Base-by-base conservation (phyloP, 2,797 vertebrate genomes). In the Mionectes olivaceus region DNA sequence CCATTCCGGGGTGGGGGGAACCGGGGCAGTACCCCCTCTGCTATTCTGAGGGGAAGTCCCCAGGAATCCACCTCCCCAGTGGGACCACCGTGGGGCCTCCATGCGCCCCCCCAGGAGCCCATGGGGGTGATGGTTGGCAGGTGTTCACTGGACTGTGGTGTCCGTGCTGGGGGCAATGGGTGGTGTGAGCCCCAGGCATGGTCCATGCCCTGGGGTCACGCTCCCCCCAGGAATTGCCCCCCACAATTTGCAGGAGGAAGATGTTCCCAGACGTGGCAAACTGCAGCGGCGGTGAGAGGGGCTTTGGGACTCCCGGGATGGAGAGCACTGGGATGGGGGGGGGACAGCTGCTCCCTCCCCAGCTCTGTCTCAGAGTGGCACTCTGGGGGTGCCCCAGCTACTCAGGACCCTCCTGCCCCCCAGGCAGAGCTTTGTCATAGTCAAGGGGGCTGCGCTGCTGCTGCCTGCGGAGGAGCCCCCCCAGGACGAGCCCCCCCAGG, bases 401-500 rank as follows among this genome's bases (percentile, higher is more conserved):
- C 80, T 88, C 76, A 83, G 55, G 17, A 9, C 24, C 46, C 68
- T 68, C 14, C 35, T 55, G 50, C 37, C 41, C 57, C 47, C 21
- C 91, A 99, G 99, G 97, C 99, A 99, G 97, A 99, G 99, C 96
- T 99, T 99, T 35, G 99, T 99, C 4, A 97, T 99, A 35, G 98
- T 99, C 35, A 99, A 98, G 55, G 99, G 99, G 47, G 99, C 99
- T 0, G 99, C 98, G 16, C 98, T 99, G 65, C 97, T 99, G 81
- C 97, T 99, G 67, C 99, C 98, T 12, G 98, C 98, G 0, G 98
- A 97, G 46, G 97, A 95, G 53, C 95, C 44, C 5, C 44, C 43
- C 3, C 43, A 7, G 3, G 59, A 30, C 0, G 49, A 83, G 15
- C 41, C 21, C 5, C 39, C 39, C 10, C n/a, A 35, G 35, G 35